These are phyloP conservation scores for Cathartes aura DNA, from an alignment of 2,113 vertebrate species.

Conservation along the genomic window DNA sequence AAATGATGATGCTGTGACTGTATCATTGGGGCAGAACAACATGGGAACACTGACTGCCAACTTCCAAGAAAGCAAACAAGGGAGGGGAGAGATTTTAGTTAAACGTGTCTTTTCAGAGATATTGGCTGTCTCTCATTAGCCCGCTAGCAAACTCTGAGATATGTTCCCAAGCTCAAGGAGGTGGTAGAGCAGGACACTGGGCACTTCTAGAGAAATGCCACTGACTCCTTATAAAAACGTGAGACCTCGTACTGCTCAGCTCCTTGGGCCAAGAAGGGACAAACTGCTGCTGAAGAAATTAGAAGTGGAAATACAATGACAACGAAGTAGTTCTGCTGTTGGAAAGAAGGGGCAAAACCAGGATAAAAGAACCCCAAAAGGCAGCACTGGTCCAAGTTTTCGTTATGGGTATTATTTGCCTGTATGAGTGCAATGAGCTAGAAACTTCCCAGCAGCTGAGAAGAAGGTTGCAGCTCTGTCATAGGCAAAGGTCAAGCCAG, in stretches of 20 bases:
- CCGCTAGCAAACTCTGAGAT: not conserved
- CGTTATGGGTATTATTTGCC: not conserved
- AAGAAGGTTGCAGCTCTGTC: not conserved
- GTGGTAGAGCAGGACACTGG: not conserved
- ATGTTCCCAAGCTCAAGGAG: not conserved
- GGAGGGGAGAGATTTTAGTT: not conserved
- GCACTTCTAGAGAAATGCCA: not conserved
- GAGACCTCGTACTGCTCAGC: not conserved
- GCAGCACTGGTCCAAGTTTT: not conserved
- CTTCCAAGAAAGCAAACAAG: not conserved
- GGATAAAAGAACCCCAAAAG: not conserved
- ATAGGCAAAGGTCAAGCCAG: not conserved
- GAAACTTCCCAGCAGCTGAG: not conserved
- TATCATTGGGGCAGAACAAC: fast-evolving
- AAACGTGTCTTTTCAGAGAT: not conserved
- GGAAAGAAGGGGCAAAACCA: not conserved
- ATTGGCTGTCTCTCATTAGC: not conserved
- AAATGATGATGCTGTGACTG: not conserved
- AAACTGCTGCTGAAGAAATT: not conserved
- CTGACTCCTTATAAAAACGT: not conserved
- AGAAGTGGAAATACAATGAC: not conserved
- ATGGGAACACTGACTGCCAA: not conserved
- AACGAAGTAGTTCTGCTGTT: not conserved
- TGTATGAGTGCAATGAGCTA: not conserved
- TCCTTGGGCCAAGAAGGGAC: not conserved